Percentiles rank a stretch among this genome's conserved stretches.
Evolutionary conservation across 2,797 vertebrate species (phyloP).

Genomic region (Labroides dimidiatus): DNA sequence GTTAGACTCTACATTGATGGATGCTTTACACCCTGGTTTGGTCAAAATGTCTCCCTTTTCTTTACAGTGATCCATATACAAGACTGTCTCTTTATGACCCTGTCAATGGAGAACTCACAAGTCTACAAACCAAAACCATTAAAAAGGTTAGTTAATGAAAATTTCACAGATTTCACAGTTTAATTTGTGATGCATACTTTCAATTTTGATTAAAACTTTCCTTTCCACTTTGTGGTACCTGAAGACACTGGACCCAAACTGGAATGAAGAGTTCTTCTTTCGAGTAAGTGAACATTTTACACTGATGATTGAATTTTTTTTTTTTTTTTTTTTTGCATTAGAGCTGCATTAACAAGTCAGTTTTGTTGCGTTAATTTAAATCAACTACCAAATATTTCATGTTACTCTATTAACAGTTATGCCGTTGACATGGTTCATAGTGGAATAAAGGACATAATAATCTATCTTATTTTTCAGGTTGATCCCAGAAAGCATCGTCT

Average conservation of each 20-base stretch:
- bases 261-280: too few relatives aligned
- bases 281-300: constrained; percentile 81
- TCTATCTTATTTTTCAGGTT: constrained; percentile 83
- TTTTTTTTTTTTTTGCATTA: not conserved
- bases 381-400: not conserved
- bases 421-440: not conserved
- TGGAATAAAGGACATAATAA: not conserved
- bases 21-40: not conserved
- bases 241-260: constrained; percentile 89
- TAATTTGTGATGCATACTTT: constrained; percentile 1
- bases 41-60: constrained; percentile 25
- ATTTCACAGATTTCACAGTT: not conserved
- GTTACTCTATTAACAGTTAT: not conserved
- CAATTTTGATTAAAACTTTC: constrained; percentile 21
- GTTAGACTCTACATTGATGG: not conserved
- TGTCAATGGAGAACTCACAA: constrained; percentile 88
- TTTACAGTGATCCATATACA: constrained; percentile 93
- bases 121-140: constrained; percentile 94
- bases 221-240: constrained; percentile 17
- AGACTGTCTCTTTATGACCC: constrained; percentile 93
- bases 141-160: constrained; percentile 86
- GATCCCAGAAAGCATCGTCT: constrained; percentile 92
- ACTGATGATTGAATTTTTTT: constrained; percentile 31
- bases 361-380: not conserved
- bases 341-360: not conserved